These are phyloP conservation scores for Dasypogon diadema DNA, from an alignment of 2,888 invertebrate species.

Conservation along the genomic window DNA sequence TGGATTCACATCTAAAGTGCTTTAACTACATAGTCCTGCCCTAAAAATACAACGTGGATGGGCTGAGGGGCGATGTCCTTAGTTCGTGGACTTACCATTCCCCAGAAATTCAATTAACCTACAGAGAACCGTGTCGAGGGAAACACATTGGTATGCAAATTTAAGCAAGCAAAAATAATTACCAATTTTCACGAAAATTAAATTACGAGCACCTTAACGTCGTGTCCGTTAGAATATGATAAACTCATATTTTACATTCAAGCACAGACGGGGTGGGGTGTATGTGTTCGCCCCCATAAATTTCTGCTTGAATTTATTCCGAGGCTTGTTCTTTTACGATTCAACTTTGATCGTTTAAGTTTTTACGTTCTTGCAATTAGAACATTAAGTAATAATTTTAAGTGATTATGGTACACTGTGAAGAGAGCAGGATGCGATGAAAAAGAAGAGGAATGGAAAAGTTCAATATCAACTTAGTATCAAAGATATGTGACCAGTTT, in stretches of 20 bases:
- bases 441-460: too few species aligned
- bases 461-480: too few species aligned
- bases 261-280: too few species aligned
- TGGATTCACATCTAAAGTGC: neutral
- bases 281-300: too few species aligned
- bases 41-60: neutral
- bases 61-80: neutral
- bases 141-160: slow-evolving; percentile 2
- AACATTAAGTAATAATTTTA: too few species aligned
- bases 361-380: too few species aligned
- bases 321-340: too few species aligned
- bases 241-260: neutral
- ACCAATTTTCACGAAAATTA: slow-evolving; percentile 42
- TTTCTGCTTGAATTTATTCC: too few species aligned
- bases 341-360: too few species aligned
- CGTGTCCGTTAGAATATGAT: neutral
- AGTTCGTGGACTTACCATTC: neutral
- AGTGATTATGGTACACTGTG: too few species aligned
- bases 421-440: too few species aligned
- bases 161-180: slow-evolving; percentile 41
- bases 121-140: neutral
- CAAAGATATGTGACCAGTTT: too few species aligned
- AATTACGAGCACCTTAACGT: slow-evolving; percentile 17
- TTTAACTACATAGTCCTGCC: neutral
- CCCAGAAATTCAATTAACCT: slow-evolving; percentile 35